Evolutionary conservation across 2,888 invertebrate genomes (phyloP).

Genomic region (Rhamphomyia laevipes): DNA sequence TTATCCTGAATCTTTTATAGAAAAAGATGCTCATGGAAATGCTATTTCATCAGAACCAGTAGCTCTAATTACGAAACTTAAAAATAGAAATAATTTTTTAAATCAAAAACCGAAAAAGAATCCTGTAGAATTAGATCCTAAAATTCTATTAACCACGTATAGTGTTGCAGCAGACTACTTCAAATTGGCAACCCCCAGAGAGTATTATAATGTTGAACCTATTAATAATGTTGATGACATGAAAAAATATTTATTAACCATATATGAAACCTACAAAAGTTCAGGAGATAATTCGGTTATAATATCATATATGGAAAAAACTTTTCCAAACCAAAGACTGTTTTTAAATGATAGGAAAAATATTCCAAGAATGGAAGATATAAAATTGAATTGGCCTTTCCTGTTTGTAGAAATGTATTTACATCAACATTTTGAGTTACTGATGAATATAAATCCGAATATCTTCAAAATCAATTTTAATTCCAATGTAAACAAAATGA

Average conservation of each 20-base stretch:
- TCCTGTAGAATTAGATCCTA: background rate
- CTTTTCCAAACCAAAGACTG: background rate
- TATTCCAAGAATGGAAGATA: background rate
- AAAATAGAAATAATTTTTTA: constrained; percentile 4
- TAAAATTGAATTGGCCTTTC: constrained; percentile 3
- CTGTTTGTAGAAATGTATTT: constrained; percentile 1
- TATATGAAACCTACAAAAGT: too few relatives aligned
- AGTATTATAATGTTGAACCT: background rate
- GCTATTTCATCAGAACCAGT: constrained; percentile 1
- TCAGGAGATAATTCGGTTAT: background rate
- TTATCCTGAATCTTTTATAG: constrained; percentile 4
- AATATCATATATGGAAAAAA: background rate
- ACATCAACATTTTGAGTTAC: constrained; percentile 1
- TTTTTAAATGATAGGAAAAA: constrained; percentile 5
- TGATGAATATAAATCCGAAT: background rate
- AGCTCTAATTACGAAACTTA: constrained; percentile 1
- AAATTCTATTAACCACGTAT: background rate
- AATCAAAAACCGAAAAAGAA: constrained; percentile 3
- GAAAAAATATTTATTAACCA: too few relatives aligned
- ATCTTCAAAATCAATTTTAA: background rate
- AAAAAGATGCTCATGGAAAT: background rate
- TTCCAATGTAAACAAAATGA: background rate
- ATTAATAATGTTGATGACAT: too few relatives aligned
- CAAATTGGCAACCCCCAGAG: background rate
- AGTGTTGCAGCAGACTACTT: background rate